These are phyloP conservation scores for Camponotus floridanus DNA, from an alignment of 1,140 invertebrate species.

Conservation along the genomic window DNA sequence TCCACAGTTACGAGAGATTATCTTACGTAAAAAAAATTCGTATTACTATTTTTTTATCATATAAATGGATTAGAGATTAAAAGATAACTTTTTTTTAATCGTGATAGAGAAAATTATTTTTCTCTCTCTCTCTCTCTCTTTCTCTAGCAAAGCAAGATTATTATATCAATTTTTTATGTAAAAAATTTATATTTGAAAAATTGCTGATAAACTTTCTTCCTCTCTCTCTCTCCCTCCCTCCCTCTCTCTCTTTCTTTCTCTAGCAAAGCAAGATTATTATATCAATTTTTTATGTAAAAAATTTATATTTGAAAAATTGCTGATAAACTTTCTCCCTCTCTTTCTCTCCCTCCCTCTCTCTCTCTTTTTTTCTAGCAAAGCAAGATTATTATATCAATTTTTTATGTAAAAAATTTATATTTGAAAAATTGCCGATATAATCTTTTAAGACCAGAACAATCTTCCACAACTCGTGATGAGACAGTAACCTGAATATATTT, in stretches of 20 bases:
- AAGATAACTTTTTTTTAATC: not conserved
- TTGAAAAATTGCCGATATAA: constrained; percentile 2
- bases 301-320: not conserved
- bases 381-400: not conserved
- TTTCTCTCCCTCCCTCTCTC: no score
- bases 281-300: not conserved
- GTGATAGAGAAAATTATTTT: not conserved
- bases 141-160: not conserved
- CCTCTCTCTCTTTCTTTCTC: not conserved
- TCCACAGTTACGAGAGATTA: constrained; percentile 21
- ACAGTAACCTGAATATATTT: not conserved
- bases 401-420: not conserved
- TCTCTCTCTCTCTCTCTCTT: no score
- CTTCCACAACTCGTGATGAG: not conserved
- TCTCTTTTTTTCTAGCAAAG: not conserved
- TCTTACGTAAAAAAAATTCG: constrained; percentile 15
- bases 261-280: not conserved
- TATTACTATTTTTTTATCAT: constrained; percentile 15
- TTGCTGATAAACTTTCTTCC: not conserved
- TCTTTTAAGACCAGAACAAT: not conserved
- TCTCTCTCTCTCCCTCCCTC: no score
- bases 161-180: not conserved
- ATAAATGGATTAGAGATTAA: not conserved
- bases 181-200: not conserved
- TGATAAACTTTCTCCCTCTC: not conserved